These are phyloP conservation scores for Rhinoderma darwinii DNA, from an alignment of 2,113 vertebrate genomes.

Conservation along the genomic window DNA sequence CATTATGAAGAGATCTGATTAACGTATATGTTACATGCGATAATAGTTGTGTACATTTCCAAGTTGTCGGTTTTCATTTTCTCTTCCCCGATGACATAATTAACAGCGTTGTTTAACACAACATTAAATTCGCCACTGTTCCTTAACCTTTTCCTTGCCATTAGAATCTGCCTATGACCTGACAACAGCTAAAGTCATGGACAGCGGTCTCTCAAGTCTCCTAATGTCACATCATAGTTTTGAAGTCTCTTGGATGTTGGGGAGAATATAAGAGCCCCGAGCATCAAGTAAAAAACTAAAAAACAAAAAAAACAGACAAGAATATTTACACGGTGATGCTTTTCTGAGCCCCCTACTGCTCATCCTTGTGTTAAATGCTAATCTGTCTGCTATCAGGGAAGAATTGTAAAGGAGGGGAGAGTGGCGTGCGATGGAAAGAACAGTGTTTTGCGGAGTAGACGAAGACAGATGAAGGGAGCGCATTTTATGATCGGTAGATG, in stretches of 20 bases:
- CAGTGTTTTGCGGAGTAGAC: not conserved
- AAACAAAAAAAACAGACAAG: not conserved
- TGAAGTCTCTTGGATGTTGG: not conserved
- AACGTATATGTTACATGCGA: constrained; percentile 27
- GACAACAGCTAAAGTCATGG: not conserved
- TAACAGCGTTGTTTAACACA: not conserved
- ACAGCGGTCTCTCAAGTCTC: not conserved
- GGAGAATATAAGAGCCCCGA: not conserved
- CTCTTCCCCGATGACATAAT: constrained; percentile 3
- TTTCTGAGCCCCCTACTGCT: not conserved
- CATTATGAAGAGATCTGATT: not conserved
- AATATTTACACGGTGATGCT: not conserved
- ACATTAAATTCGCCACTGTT: not conserved
- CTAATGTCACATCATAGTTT: not conserved
- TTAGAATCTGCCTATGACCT: not conserved
- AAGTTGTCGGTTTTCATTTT: constrained; percentile 28
- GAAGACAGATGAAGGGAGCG: not conserved
- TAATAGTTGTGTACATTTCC: constrained; percentile 24
- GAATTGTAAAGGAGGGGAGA: not conserved
- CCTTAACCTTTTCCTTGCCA: constrained; percentile 13
- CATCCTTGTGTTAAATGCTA: constrained; percentile 34
- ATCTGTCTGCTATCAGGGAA: constrained; percentile 28
- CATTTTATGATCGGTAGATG: not conserved
- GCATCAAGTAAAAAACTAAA: not conserved
- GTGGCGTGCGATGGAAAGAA: not conserved